Percentiles rank a stretch among this genome's conserved stretches.
Evolutionary conservation across 2,888 invertebrate genomes (phyloP).

Genomic region (Pachycephus smyrnensis): DNA sequence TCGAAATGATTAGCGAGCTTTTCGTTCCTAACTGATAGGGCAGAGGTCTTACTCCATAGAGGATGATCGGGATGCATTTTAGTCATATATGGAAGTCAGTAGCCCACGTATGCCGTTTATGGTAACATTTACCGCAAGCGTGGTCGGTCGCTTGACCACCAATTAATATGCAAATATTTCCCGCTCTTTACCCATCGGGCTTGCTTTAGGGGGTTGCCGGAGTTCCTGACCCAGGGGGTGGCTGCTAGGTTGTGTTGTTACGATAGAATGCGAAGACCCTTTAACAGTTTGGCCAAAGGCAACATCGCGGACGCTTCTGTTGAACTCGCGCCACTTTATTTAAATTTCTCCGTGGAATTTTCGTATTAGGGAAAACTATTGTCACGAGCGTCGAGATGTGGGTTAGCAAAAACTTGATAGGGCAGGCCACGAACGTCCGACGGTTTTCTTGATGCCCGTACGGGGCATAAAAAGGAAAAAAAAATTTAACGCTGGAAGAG

Average conservation of each 20-base stretch:
- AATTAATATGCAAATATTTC: not conserved
- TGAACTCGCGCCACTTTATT: conserved; percentile 54
- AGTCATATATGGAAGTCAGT: not conserved
- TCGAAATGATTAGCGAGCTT: not conserved
- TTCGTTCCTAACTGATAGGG: not conserved
- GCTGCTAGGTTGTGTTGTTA: not conserved
- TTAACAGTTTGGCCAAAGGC: conserved; percentile 36
- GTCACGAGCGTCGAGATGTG: conserved; percentile 18
- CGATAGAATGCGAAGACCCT: conserved; percentile 40
- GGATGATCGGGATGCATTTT: not conserved
- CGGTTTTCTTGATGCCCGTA: not conserved
- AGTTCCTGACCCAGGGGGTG: not conserved
- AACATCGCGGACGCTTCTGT: conserved; percentile 27
- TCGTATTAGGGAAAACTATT: conserved; percentile 45
- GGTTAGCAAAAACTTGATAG: not conserved
- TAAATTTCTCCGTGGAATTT: conserved; percentile 56
- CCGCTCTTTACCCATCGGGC: not conserved
- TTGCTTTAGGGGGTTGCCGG: not conserved
- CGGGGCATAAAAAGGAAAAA: conserved; percentile 11
- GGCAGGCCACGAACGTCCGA: not conserved
- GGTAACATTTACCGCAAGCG: not conserved
- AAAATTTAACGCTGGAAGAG: not conserved
- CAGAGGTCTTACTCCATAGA: not conserved
- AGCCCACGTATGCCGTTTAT: not conserved
- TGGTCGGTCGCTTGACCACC: not conserved